Evolutionary conservation across 2,888 invertebrate species (phyloP).

Genomic region (Caenorhabditis macrosperma): DNA sequence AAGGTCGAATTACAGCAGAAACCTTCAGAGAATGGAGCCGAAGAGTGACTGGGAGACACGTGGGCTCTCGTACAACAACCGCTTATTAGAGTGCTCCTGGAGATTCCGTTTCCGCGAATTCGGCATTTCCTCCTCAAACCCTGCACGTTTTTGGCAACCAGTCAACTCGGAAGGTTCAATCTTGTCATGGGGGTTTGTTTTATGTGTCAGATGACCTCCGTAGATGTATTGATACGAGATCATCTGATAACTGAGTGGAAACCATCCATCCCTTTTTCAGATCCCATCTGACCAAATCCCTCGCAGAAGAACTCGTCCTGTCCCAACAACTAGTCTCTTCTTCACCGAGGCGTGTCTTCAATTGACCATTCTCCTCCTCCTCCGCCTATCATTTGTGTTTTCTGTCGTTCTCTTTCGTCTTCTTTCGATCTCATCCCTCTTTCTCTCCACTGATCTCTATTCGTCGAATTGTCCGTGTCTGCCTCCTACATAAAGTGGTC

Average conservation of each 20-base stretch:
- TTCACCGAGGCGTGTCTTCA: constrained; percentile 42
- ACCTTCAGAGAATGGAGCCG: not conserved
- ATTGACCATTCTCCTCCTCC: constrained; percentile 27
- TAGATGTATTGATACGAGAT: not conserved
- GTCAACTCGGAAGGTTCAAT: too few relatives aligned
- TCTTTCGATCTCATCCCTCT: not conserved
- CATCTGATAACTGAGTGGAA: not conserved
- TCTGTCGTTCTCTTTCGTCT: constrained; percentile 28
- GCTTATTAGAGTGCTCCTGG: too few relatives aligned
- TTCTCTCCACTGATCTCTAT: constrained; percentile 16
- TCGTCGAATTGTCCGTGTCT: constrained; percentile 35
- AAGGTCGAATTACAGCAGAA: not conserved
- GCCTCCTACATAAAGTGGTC: constrained; percentile 22
- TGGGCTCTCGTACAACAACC: too few relatives aligned
- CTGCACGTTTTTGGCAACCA: too few relatives aligned
- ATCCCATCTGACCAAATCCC: constrained; percentile 5
- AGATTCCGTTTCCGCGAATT: too few relatives aligned
- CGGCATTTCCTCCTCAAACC: too few relatives aligned
- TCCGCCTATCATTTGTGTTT: constrained; percentile 4
- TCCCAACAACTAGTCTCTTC: constrained; percentile 17
- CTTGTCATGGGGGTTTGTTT: too few relatives aligned
- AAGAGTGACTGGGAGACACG: too few relatives aligned
- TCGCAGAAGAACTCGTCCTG: constrained; percentile 1
- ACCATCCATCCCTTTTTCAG: not conserved
- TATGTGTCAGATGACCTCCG: too few relatives aligned